A percentile compares a stretch with the other conserved stretches of the same genome.
Evolutionary conservation across 2,797 vertebrate species (phyloP).

Genomic region (Chloroceryle amazona): DNA sequence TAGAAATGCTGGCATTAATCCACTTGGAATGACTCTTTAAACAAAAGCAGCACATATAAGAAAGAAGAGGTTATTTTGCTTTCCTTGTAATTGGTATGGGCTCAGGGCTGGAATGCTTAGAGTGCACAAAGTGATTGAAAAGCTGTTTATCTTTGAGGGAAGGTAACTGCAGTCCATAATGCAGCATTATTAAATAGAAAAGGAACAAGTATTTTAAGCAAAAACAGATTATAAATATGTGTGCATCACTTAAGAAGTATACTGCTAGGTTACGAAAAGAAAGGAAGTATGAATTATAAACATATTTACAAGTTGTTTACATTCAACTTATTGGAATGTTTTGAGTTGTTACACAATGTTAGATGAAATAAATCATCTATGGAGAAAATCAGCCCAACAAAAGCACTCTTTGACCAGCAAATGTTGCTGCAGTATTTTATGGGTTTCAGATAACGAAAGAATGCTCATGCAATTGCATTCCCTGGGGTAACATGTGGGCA

Average conservation of each 20-base stretch:
- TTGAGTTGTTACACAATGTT: background rate
- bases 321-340: background rate
- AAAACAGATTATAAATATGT: background rate
- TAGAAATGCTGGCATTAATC: constrained; percentile 58
- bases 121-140: constrained; percentile 31
- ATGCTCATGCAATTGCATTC: background rate
- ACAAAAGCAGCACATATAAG: constrained; percentile 37
- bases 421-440: background rate
- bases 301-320: background rate
- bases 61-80: constrained; percentile 44
- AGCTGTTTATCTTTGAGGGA: constrained; percentile 44
- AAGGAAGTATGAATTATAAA: background rate
- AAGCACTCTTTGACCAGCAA: fast-evolving
- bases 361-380: background rate
- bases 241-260: background rate
- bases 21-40: constrained; percentile 58
- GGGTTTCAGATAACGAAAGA: background rate
- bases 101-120: constrained; percentile 10
- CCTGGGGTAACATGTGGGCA: background rate
- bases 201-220: background rate
- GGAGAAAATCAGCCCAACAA: background rate
- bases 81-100: constrained; percentile 51
- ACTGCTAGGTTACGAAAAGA: background rate
- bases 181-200: background rate
- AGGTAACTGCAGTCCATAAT: background rate